phyloP scores from a whole-genome alignment of 2,888 invertebrate species.

The Lasioglossum morio region DNA sequence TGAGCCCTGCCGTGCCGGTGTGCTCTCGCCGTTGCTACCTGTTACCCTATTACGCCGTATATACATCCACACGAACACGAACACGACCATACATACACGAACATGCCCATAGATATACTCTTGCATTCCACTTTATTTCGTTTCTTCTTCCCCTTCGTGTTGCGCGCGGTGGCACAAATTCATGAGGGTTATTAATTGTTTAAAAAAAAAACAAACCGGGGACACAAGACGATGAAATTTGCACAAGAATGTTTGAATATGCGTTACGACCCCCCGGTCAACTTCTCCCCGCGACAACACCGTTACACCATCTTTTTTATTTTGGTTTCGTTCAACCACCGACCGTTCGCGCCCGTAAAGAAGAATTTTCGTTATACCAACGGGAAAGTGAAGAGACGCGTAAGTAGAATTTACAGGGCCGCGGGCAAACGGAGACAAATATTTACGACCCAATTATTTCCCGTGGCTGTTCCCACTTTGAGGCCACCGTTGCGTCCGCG shows the following conservation, averaged over 20 bases:
- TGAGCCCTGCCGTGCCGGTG: conserved; percentile 43
- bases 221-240: conserved; percentile 58
- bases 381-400: conserved; percentile 21
- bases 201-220: neutral
- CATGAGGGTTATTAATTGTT: conserved; percentile 68
- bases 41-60: conserved; percentile 74
- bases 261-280: conserved; percentile 19
- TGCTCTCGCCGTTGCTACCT: conserved; percentile 65
- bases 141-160: conserved; percentile 56
- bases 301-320: neutral
- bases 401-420: conserved; percentile 34
- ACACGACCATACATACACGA: neutral
- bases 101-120: conserved; percentile 24
- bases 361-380: conserved; percentile 21
- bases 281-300: neutral
- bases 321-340: neutral
- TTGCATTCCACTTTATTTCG: conserved; percentile 70
- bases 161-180: conserved; percentile 58
- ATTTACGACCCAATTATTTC: conserved; percentile 40
- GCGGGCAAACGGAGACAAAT: conserved; percentile 24
- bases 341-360: conserved; percentile 6
- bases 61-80: neutral
- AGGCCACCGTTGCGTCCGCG: neutral
- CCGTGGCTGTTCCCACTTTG: conserved; percentile 13
- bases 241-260: conserved; percentile 52